These are phyloP conservation scores for Lagorchestes hirsutus DNA, from an alignment of 2,797 vertebrate species.

Conservation along the genomic window DNA sequence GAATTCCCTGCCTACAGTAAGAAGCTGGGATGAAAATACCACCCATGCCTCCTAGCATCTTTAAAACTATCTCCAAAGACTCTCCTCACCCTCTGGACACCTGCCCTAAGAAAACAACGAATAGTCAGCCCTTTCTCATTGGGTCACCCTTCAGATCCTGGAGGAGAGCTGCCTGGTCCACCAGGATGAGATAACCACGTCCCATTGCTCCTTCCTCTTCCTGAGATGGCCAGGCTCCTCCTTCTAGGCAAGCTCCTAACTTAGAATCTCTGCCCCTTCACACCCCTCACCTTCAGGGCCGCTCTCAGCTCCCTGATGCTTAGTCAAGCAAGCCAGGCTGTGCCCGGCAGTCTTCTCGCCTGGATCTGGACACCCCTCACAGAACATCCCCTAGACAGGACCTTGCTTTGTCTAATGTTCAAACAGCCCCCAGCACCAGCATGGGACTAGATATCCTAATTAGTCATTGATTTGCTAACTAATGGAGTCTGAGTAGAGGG, in stretches of 20 bases:
- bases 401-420: too few species aligned
- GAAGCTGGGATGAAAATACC: not conserved
- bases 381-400: not conserved
- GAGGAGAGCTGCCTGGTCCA: too few species aligned
- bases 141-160: too few species aligned
- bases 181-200: too few species aligned
- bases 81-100: not conserved
- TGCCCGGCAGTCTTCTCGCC: not conserved
- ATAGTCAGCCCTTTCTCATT: not conserved
- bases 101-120: not conserved
- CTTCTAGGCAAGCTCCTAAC: not conserved
- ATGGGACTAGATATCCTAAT: too few species aligned
- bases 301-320: not conserved
- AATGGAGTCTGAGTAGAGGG: too few species aligned
- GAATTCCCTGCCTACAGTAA: not conserved
- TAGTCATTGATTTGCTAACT: too few species aligned
- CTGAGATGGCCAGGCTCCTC: not conserved
- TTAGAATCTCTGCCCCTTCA: not conserved
- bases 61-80: not conserved
- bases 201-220: too few species aligned
- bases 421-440: too few species aligned
- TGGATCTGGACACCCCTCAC: not conserved
- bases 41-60: too few species aligned
- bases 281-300: too few species aligned
- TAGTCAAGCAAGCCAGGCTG: not conserved